Evolutionary conservation across 2,888 invertebrate species (phyloP).

Genomic region (Autographa gamma): DNA sequence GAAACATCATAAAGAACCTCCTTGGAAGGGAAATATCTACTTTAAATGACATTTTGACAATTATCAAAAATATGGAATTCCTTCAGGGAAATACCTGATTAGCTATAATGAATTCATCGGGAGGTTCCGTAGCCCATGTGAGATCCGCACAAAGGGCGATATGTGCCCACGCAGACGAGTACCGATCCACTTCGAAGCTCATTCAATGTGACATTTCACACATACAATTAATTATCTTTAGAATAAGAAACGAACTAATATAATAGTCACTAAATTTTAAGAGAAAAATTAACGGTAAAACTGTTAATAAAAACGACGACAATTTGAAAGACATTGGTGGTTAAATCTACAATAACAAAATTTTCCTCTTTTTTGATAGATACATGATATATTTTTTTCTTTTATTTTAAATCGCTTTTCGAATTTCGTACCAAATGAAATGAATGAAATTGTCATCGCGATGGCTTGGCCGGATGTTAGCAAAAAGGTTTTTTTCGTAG

Average conservation of each 20-base stretch:
- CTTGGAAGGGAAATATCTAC: conserved; percentile 10
- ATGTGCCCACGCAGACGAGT: conserved; percentile 86
- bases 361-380: conserved; percentile 87
- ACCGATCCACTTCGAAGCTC: conserved; percentile 87
- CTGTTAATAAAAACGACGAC: conserved; percentile 85
- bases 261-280: conserved; percentile 84
- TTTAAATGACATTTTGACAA: neutral
- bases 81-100: conserved; percentile 78
- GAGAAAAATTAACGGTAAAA: conserved; percentile 85
- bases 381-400: conserved; percentile 82
- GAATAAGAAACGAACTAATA: conserved; percentile 82
- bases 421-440: conserved; percentile 79
- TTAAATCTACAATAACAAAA: conserved; percentile 87
- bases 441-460: conserved; percentile 81
- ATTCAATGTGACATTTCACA: conserved; percentile 87
- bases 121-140: conserved; percentile 85
- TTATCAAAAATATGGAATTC: conserved; percentile 7
- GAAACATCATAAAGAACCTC: conserved; percentile 13
- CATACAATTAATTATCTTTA: conserved; percentile 84
- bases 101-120: conserved; percentile 85
- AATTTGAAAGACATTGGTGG: conserved; percentile 87
- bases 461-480: conserved; percentile 70
- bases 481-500: conserved; percentile 56
- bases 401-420: conserved; percentile 85
- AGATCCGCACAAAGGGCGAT: conserved; percentile 88